Evolutionary conservation across 2,113 vertebrate genomes (phyloP).

Genomic region (Carollia perspicillata): DNA sequence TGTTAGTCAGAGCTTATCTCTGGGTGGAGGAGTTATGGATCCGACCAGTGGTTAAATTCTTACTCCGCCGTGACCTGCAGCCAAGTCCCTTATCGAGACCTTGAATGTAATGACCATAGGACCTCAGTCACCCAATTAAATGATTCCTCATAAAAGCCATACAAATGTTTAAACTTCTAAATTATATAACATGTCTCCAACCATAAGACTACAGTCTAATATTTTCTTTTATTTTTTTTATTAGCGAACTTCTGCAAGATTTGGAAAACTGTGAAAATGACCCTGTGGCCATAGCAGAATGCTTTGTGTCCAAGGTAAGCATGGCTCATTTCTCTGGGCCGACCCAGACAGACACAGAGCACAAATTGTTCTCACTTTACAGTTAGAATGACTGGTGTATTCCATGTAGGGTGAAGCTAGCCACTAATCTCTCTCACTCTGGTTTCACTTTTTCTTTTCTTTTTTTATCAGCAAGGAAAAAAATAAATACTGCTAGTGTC

Average conservation of each 20-base stretch:
- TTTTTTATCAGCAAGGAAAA: not conserved
- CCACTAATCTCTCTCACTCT: not conserved
- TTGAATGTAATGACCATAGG: not conserved
- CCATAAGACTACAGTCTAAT: not conserved
- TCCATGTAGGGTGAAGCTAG: slow-evolving; percentile 17
- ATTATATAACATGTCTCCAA: not conserved
- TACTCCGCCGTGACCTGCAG: not conserved
- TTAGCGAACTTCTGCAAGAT: slow-evolving; percentile 90
- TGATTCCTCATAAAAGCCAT: not conserved
- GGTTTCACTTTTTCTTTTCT: not conserved
- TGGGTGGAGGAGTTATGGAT: not conserved
- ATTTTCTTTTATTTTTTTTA: slow-evolving; percentile 50
- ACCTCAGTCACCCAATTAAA: not conserved
- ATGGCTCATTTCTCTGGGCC: not conserved
- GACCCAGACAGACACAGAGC: not conserved
- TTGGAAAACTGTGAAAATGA: slow-evolving; percentile 92
- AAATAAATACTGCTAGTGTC: not conserved
- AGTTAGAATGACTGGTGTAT: not conserved
- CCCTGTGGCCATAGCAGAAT: slow-evolving; percentile 92
- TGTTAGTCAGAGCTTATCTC: not conserved
- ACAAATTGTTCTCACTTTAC: not conserved
- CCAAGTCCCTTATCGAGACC: not conserved
- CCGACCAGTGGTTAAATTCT: not conserved
- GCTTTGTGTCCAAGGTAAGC: slow-evolving; percentile 97
- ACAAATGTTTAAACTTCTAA: not conserved